Percentiles rank a stretch among this genome's conserved stretches.
These are phyloP conservation scores for Dromius quadrimaculatus DNA, from an alignment of 2,888 invertebrate genomes.

Conservation along the genomic window DNA sequence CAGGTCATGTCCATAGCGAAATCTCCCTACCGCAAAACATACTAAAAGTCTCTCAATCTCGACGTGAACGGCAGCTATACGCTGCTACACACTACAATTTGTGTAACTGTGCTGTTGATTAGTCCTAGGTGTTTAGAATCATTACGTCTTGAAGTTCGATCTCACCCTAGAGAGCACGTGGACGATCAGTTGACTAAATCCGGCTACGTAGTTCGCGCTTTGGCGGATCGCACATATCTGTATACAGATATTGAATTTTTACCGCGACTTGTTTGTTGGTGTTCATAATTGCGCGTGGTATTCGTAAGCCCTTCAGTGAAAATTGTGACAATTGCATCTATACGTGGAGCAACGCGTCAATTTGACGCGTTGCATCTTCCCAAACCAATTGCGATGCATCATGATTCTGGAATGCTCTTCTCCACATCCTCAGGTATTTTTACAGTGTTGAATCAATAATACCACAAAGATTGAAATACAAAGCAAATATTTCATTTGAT, in stretches of 20 bases:
- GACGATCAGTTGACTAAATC: too few species aligned
- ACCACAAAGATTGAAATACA: too few species aligned
- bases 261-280: too few species aligned
- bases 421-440: conserved; percentile 63
- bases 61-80: neutral
- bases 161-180: conserved; percentile 20
- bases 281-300: conserved; percentile 22
- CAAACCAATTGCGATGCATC: conserved; percentile 62
- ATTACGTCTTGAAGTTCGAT: neutral
- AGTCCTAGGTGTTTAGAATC: neutral
- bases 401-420: conserved; percentile 66
- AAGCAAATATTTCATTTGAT: too few species aligned
- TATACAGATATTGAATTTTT: neutral
- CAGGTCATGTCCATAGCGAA: neutral
- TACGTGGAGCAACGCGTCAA: conserved; percentile 58
- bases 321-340: conserved; percentile 62
- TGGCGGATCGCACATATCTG: conserved; percentile 1
- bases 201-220: too few species aligned
- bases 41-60: conserved; percentile 25
- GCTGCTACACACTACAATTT: conserved; percentile 7
- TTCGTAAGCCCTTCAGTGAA: conserved; percentile 56
- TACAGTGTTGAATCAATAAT: too few species aligned
- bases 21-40: conserved; percentile 21
- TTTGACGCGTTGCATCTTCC: conserved; percentile 57
- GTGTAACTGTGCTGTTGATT: conserved; percentile 12